phyloP scores from a whole-genome alignment of 2,888 invertebrate species.

The Eupithecia insigniata region DNA sequence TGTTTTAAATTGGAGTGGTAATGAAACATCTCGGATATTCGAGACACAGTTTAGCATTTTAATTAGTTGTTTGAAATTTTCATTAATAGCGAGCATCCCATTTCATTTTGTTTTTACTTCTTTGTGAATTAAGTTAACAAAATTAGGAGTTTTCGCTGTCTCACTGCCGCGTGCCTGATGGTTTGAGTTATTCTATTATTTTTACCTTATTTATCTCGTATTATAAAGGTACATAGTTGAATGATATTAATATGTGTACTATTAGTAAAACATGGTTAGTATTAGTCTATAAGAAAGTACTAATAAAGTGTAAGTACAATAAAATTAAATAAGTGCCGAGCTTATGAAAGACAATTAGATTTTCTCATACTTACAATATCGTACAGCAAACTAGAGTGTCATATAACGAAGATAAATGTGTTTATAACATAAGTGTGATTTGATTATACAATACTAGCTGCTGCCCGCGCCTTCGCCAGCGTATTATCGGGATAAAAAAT shows the following conservation, averaged over 20 bases:
- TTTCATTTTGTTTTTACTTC: conserved; percentile 37
- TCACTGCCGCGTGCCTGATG: not conserved
- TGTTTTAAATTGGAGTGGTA: conserved; percentile 22
- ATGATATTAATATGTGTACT: too few species aligned
- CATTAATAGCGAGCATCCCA: conserved; percentile 36
- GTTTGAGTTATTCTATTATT: conserved; percentile 7
- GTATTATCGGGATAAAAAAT: too few species aligned
- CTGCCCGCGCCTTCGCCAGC: too few species aligned
- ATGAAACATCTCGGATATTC: conserved; percentile 34
- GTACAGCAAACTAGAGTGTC: not conserved
- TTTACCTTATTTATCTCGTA: not conserved
- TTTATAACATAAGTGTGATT: too few species aligned
- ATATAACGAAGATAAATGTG: too few species aligned
- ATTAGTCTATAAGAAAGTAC: not conserved
- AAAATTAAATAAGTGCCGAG: too few species aligned
- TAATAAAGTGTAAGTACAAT: not conserved
- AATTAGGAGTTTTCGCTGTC: conserved; percentile 5
- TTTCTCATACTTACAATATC: not conserved
- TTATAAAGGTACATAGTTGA: not conserved
- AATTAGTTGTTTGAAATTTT: conserved; percentile 42
- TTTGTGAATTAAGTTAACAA: conserved; percentile 22
- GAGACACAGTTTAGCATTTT: conserved; percentile 38
- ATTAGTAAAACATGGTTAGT: too few species aligned
- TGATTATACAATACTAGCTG: too few species aligned
- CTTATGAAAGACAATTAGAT: not conserved